Evolutionary conservation across 2,113 vertebrate species (phyloP).

Genomic region (Nothocercus nigrocapillus): DNA sequence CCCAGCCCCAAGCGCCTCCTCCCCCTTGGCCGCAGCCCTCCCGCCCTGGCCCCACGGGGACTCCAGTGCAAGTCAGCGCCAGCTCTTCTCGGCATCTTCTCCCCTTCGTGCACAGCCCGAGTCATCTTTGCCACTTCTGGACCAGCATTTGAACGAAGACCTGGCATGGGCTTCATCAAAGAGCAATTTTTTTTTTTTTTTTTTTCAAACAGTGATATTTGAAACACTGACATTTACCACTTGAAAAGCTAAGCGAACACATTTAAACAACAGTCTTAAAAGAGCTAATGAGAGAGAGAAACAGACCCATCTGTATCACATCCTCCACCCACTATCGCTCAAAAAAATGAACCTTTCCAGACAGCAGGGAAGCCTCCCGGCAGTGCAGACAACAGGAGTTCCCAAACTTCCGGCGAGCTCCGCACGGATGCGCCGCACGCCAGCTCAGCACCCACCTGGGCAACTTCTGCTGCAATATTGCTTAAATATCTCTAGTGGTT

Average conservation of each 20-base stretch:
- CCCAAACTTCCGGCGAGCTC: background rate
- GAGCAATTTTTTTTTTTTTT: background rate
- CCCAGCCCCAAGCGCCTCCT: background rate
- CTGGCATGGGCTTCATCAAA: background rate
- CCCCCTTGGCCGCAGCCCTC: background rate
- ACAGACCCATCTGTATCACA: background rate
- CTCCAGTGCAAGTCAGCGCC: background rate
- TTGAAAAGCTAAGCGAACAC: background rate
- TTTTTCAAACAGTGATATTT: background rate
- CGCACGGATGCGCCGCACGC: background rate
- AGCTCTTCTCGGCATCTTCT: background rate
- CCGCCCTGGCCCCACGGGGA: background rate
- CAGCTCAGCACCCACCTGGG: background rate
- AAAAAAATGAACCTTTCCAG: slow-evolving; percentile 16
- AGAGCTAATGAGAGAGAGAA: slow-evolving; percentile 13
- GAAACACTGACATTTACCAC: slow-evolving; percentile 14
- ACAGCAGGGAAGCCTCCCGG: background rate
- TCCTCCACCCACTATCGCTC: background rate
- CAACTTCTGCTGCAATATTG: background rate
- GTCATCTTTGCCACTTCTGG: background rate
- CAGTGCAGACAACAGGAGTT: background rate
- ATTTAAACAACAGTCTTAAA: slow-evolving; percentile 29
- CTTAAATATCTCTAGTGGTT: background rate
- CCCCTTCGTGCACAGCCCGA: background rate
- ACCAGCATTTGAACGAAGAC: background rate